These are phyloP conservation scores for Phymorhynchus buccinoides DNA, from an alignment of 1,140 invertebrate species.

Conservation along the genomic window DNA sequence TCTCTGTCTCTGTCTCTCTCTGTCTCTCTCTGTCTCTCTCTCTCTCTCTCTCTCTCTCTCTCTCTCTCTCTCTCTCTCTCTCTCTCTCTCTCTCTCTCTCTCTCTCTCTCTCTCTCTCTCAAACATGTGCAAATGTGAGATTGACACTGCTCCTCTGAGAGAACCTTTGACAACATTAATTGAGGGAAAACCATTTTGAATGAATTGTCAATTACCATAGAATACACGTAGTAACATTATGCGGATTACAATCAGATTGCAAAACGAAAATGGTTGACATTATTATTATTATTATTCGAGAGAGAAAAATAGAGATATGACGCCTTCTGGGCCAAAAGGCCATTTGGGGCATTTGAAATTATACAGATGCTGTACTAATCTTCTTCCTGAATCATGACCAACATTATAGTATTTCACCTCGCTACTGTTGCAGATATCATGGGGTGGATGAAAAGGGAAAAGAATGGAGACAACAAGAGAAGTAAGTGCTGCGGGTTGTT, in stretches of 20 bases:
- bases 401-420: neutral
- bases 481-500: too few relatives aligned
- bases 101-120: neutral
- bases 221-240: too few relatives aligned
- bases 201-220: neutral
- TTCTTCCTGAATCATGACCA: neutral
- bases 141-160: neutral
- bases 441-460: conserved; percentile 30
- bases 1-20: neutral
- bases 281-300: too few relatives aligned
- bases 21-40: neutral
- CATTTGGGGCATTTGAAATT: too few relatives aligned
- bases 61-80: conserved; percentile 10
- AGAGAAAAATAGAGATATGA: too few relatives aligned
- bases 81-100: neutral
- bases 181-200: neutral
- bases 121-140: neutral
- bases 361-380: neutral
- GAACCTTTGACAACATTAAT: neutral
- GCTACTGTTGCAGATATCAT: conserved; percentile 25
- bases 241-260: too few relatives aligned
- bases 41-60: neutral
- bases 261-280: too few relatives aligned
- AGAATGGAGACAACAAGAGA: conserved; percentile 34
- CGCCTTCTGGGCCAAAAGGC: too few relatives aligned